Evolutionary conservation across 2,888 invertebrate genomes (phyloP).

Genomic region (Salticus scenicus): DNA sequence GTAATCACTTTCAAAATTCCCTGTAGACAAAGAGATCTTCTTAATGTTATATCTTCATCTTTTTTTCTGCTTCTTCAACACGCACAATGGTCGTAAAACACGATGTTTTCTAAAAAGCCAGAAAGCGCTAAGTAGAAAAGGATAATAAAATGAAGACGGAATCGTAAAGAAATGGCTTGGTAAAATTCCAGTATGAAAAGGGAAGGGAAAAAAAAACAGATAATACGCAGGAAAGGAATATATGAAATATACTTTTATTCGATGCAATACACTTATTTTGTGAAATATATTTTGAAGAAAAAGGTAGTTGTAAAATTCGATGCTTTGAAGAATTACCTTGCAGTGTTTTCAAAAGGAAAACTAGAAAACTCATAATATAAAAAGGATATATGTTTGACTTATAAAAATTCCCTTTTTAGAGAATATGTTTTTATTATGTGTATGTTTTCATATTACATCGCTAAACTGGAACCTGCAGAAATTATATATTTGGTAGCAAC

Average conservation of each 20-base stretch:
- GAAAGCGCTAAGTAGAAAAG: not conserved
- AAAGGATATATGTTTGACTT: no score
- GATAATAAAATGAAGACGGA: not conserved
- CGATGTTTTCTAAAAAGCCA: not conserved
- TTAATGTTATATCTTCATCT: not conserved
- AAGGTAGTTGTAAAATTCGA: no score
- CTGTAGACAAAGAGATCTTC: slow-evolving; percentile 29
- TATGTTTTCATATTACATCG: no score
- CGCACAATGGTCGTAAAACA: slow-evolving; percentile 3
- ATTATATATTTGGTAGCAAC: no score
- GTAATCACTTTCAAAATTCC: slow-evolving; percentile 45
- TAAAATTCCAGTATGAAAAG: not conserved
- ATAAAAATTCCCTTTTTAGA: no score
- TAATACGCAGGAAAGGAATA: no score
- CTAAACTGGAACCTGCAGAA: no score
- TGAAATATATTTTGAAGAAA: not conserved
- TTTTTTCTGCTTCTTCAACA: not conserved
- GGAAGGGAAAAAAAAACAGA: no score
- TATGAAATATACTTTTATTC: not conserved
- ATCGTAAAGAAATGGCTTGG: not conserved
- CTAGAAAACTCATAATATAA: no score
- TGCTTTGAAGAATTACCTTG: no score
- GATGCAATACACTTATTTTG: not conserved
- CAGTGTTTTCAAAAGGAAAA: no score
- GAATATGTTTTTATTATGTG: no score